phyloP scores from a whole-genome alignment of 1,140 invertebrate species.

The Bombus confusus region DNA sequence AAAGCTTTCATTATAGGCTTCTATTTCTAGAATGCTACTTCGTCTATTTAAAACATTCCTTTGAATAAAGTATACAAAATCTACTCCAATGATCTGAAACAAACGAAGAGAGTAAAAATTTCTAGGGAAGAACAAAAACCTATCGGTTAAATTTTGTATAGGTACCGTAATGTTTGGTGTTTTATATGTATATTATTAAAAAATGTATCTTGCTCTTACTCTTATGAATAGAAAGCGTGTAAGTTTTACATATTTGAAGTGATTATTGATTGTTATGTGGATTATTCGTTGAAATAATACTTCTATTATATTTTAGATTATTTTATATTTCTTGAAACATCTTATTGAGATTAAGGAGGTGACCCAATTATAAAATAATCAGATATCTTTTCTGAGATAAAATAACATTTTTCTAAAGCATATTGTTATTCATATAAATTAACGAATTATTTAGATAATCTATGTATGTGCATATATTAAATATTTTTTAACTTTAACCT shows the following conservation, averaged over 20 bases:
- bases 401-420: neutral
- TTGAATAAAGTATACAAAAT: conserved; percentile 96
- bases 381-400: too few relatives aligned
- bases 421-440: neutral
- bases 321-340: too few relatives aligned
- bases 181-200: neutral
- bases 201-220: neutral
- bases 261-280: too few relatives aligned
- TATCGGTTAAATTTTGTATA: neutral
- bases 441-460: too few relatives aligned
- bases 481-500: too few relatives aligned
- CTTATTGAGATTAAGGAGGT: too few relatives aligned
- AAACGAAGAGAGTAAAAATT: neutral
- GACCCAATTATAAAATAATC: too few relatives aligned
- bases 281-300: too few relatives aligned
- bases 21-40: conserved; percentile 92
- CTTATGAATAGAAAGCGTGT: neutral
- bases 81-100: conserved; percentile 95
- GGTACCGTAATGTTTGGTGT: too few relatives aligned
- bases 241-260: too few relatives aligned
- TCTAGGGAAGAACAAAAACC: neutral
- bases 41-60: conserved; percentile 93
- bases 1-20: conserved; percentile 97
- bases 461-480: too few relatives aligned
- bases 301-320: too few relatives aligned